phyloP scores from a whole-genome alignment of 2,797 vertebrate genomes.

The Melanotaenia pygmaea region DNA sequence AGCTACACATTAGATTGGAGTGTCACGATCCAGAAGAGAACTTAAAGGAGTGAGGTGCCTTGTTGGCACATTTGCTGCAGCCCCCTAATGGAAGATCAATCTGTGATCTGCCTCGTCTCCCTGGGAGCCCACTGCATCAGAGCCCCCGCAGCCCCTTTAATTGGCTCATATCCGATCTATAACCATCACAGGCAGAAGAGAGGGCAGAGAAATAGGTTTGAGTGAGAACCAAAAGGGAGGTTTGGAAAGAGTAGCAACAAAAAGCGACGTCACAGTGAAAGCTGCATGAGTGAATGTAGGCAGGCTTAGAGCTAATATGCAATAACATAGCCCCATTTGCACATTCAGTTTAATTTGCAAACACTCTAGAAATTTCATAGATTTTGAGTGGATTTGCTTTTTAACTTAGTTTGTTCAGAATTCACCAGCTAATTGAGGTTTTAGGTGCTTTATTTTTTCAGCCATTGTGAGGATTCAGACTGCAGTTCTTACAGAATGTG shows the following conservation, averaged over 20 bases:
- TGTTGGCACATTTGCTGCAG: slow-evolving; percentile 67
- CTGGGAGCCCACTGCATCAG: slow-evolving; percentile 46
- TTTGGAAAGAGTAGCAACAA: slow-evolving; percentile 19
- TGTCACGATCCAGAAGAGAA: slow-evolving; percentile 69
- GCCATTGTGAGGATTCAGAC: not conserved
- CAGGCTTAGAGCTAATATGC: slow-evolving; percentile 1
- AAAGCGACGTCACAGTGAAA: slow-evolving; percentile 17
- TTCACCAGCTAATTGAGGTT: not conserved
- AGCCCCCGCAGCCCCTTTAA: slow-evolving; percentile 69
- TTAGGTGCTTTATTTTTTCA: not conserved
- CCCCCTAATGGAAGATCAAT: slow-evolving; percentile 81
- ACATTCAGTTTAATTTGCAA: slow-evolving; percentile 17
- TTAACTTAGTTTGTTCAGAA: not conserved
- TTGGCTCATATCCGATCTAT: slow-evolving; percentile 79
- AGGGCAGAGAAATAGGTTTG: slow-evolving; percentile 47
- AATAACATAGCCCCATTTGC: not conserved
- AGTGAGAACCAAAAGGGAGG: slow-evolving; percentile 41
- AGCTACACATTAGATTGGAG: slow-evolving; percentile 69
- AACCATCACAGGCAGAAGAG: slow-evolving; percentile 64
- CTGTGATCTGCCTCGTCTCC: slow-evolving; percentile 72
- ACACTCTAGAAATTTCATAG: not conserved
- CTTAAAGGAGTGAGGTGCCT: slow-evolving; percentile 71
- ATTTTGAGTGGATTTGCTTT: not conserved
- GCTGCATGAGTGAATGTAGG: slow-evolving; percentile 15
- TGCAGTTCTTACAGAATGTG: not conserved